Evolutionary conservation across 1,140 invertebrate species (phyloP).

Genomic region (Gonatopus flavifemur): DNA sequence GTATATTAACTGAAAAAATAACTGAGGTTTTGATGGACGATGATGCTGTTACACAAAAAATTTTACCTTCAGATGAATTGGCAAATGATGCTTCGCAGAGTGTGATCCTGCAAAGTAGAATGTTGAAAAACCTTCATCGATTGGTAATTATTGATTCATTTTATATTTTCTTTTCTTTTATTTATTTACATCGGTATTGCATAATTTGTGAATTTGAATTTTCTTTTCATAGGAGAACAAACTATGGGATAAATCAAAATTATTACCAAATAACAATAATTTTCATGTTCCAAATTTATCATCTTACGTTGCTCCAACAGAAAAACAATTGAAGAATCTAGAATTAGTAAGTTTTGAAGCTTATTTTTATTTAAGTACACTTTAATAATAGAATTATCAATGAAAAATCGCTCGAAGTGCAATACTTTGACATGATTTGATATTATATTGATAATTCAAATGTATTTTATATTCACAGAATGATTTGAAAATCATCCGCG

Average conservation of each 20-base stretch:
- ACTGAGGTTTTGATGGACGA: conserved; percentile 50
- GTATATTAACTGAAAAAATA: conserved; percentile 57
- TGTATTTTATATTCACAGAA: too few relatives aligned
- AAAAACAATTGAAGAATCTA: too few relatives aligned
- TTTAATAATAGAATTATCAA: too few relatives aligned
- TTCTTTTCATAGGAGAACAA: conserved; percentile 30
- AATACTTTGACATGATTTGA: too few relatives aligned
- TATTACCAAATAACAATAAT: conserved; percentile 11
- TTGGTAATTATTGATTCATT: conserved; percentile 21
- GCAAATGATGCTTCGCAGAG: too few relatives aligned
- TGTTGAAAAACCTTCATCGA: conserved; percentile 26
- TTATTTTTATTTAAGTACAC: too few relatives aligned
- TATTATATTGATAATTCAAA: too few relatives aligned
- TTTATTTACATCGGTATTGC: neutral
- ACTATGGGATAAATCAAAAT: conserved; percentile 37
- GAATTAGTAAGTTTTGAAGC: too few relatives aligned
- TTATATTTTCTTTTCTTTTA: neutral
- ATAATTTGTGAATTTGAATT: conserved; percentile 7
- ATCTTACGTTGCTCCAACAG: conserved; percentile 5
- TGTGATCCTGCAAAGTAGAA: too few relatives aligned
- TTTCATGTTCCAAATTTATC: conserved; percentile 37
- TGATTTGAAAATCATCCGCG: too few relatives aligned
- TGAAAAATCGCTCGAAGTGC: too few relatives aligned
- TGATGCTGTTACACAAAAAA: conserved; percentile 38
- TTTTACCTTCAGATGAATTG: too few relatives aligned